Evolutionary conservation across 2,113 vertebrate genomes (phyloP).

Genomic region (Willisornis vidua): DNA sequence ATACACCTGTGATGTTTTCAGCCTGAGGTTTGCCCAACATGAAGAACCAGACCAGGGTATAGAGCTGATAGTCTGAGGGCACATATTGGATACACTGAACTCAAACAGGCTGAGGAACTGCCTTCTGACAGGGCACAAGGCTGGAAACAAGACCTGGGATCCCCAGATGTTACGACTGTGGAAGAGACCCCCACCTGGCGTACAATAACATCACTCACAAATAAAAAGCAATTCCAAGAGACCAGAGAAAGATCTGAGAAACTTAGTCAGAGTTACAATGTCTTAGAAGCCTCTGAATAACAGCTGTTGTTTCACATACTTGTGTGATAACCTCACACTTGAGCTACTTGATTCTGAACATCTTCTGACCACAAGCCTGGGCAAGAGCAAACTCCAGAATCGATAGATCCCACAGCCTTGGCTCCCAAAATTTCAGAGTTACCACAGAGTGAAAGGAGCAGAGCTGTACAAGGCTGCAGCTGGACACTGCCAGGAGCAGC

Average conservation of each 20-base stretch:
- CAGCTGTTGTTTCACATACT: background rate
- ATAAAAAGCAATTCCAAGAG: background rate
- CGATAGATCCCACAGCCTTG: accelerated
- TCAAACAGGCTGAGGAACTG: background rate
- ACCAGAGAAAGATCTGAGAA: background rate
- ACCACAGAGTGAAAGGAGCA: background rate
- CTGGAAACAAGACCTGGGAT: background rate
- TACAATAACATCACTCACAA: background rate
- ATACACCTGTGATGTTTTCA: accelerated
- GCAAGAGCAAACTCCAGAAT: background rate
- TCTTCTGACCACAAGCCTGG: background rate
- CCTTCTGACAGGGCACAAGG: background rate
- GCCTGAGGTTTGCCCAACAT: background rate
- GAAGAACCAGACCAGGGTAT: background rate
- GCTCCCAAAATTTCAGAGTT: background rate
- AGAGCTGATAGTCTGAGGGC: background rate
- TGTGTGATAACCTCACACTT: background rate
- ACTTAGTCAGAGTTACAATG: background rate
- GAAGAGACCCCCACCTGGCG: background rate
- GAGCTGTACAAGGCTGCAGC: background rate
- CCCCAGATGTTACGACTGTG: background rate
- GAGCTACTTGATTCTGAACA: background rate
- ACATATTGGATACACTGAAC: background rate
- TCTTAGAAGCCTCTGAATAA: background rate
- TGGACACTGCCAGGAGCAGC: background rate